These are phyloP conservation scores for Timema cristinae DNA, from an alignment of 2,888 invertebrate genomes.

Conservation along the genomic window DNA sequence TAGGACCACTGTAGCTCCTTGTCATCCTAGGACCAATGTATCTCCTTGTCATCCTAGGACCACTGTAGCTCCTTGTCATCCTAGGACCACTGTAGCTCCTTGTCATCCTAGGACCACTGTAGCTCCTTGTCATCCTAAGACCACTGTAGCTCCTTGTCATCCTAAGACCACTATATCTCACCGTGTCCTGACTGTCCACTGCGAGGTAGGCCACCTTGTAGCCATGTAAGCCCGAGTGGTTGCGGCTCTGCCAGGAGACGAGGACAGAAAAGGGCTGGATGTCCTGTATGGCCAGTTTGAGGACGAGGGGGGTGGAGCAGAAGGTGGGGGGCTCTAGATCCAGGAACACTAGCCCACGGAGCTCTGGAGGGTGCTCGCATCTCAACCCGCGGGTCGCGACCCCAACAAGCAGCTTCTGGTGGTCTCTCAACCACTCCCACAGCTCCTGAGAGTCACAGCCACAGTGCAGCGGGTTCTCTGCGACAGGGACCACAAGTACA, in stretches of 20 bases:
- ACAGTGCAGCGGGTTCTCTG: conserved; percentile 87
- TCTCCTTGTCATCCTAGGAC: too few species aligned
- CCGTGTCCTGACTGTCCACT: conserved; percentile 57
- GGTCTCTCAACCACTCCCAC: conserved; percentile 89
- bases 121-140: too few species aligned
- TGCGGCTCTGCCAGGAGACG: conserved; percentile 86
- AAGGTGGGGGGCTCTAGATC: conserved; percentile 76
- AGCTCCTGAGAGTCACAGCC: conserved; percentile 86
- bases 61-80: too few species aligned
- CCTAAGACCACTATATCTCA: conserved; percentile 38
- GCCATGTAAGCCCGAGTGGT: conserved; percentile 78
- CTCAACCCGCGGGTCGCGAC: conserved; percentile 51
- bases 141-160: too few species aligned
- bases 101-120: too few species aligned
- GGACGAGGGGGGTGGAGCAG: conserved; percentile 77
- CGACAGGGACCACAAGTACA: conserved; percentile 31
- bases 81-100: too few species aligned
- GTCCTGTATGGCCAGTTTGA: conserved; percentile 81
- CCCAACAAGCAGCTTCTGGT: conserved; percentile 65
- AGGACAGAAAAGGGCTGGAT: conserved; percentile 82
- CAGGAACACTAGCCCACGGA: conserved; percentile 70
- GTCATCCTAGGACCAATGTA: too few species aligned
- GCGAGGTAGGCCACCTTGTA: conserved; percentile 82
- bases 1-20: too few species aligned
- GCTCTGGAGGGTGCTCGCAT: conserved; percentile 79